Percentiles rank a stretch among this genome's conserved stretches.
Evolutionary conservation across 2,888 invertebrate genomes (phyloP).

Genomic region (Myopa tessellatipennis): DNA sequence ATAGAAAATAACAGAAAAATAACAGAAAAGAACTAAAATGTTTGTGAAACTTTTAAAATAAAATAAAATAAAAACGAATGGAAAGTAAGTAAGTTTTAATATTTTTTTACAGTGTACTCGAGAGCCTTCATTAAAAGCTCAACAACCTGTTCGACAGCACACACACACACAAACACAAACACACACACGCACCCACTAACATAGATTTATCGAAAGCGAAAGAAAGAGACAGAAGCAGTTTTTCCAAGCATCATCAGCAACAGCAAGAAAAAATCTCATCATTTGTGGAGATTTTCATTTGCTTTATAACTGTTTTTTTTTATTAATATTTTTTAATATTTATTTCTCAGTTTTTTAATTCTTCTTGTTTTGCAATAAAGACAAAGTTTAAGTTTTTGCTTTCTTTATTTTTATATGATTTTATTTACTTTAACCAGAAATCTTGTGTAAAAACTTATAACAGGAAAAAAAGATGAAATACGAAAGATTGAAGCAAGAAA

Average conservation of each 20-base stretch:
- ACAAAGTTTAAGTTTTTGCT: background rate
- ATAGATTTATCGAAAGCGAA: background rate
- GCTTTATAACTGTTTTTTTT: background rate
- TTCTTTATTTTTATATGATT: no score
- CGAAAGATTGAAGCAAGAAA: no score
- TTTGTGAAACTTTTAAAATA: background rate
- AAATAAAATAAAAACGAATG: background rate
- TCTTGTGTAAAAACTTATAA: background rate
- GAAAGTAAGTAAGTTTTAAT: background rate
- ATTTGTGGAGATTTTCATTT: background rate
- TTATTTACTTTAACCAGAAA: background rate
- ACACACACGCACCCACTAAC: background rate
- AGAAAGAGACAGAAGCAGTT: background rate
- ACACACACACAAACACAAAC: slow-evolving; percentile 5
- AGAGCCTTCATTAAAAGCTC: slow-evolving; percentile 18
- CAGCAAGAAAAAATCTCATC: background rate
- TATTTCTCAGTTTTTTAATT: background rate
- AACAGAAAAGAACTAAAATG: background rate
- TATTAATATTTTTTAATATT: no score
- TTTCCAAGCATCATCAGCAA: background rate
- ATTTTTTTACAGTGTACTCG: slow-evolving; percentile 14
- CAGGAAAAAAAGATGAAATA: background rate
- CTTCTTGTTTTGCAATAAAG: background rate
- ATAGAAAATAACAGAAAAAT: background rate
- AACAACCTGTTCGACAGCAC: slow-evolving; percentile 31